These are phyloP conservation scores for Hylaeus anthracinus DNA, from an alignment of 1,140 invertebrate species.

Conservation along the genomic window DNA sequence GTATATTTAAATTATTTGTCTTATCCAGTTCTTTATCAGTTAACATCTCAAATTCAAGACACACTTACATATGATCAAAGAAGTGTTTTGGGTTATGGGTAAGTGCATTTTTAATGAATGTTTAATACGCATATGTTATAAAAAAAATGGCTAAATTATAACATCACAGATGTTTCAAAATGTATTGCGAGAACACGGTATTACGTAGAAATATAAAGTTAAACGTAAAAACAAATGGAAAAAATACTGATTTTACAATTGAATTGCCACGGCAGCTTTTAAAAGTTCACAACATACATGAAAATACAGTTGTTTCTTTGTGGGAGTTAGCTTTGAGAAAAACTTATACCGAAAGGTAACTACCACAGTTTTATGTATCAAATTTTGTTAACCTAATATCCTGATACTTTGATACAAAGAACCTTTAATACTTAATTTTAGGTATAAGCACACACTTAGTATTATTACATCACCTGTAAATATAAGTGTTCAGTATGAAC, in stretches of 20 bases:
- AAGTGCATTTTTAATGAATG: constrained; percentile 18
- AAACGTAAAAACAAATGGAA: constrained; percentile 47
- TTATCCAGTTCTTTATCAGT: constrained; percentile 68
- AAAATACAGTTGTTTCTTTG: constrained; percentile 65
- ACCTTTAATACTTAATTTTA: constrained; percentile 45
- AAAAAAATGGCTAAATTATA: no score
- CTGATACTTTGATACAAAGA: constrained; percentile 29
- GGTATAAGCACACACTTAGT: constrained; percentile 65
- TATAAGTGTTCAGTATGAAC: constrained; percentile 52
- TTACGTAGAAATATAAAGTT: constrained; percentile 62
- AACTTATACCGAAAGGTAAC: constrained; percentile 70
- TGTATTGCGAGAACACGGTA: constrained; percentile 29
- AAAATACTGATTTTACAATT: constrained; percentile 55
- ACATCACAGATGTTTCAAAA: constrained; percentile 64
- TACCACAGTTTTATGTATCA: not conserved
- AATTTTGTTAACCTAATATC: not conserved
- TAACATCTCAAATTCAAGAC: constrained; percentile 55
- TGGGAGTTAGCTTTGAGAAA: constrained; percentile 73
- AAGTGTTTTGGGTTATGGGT: constrained; percentile 55
- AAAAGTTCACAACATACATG: constrained; percentile 61
- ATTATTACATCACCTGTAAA: constrained; percentile 52
- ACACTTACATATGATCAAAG: constrained; percentile 32
- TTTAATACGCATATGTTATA: no score
- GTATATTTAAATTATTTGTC: constrained; percentile 72
- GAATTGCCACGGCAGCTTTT: constrained; percentile 72